Conservation (phyloP, 2,888 invertebrate species). For the Plebejus melissa region DNA sequence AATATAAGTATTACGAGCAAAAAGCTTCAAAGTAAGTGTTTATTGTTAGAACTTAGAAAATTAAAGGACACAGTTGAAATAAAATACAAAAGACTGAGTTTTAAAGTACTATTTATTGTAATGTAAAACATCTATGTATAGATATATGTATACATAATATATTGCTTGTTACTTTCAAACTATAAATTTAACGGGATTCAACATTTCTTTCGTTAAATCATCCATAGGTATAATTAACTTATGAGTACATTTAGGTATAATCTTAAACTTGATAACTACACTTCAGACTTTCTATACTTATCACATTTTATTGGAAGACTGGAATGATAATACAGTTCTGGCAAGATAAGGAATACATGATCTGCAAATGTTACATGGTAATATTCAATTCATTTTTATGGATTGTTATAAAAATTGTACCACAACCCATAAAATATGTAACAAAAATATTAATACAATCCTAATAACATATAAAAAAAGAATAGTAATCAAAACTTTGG, state of each 20-base stretch:
- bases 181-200: not conserved
- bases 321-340: constrained; percentile 46
- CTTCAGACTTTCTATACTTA: constrained; percentile 35
- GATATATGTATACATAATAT: not conserved
- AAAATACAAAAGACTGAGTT: not conserved
- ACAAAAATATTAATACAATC: not conserved
- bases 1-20: too few species aligned
- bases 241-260: not conserved
- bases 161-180: not conserved
- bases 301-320: constrained; percentile 63
- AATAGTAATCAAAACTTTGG: not conserved
- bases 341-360: not conserved
- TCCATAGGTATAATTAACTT: not conserved
- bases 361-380: not conserved
- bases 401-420: not conserved
- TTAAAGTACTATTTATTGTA: not conserved
- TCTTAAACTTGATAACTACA: constrained; percentile 21
- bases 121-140: not conserved
- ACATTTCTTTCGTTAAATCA: not conserved
- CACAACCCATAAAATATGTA: not conserved
- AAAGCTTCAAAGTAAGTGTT: too few species aligned
- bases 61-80: not conserved
- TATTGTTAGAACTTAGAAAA: not conserved
- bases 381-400: not conserved
- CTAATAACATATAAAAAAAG: not conserved